These are phyloP conservation scores for Lasioglossum zephyrum DNA, from an alignment of 2,888 invertebrate genomes.

Conservation along the genomic window DNA sequence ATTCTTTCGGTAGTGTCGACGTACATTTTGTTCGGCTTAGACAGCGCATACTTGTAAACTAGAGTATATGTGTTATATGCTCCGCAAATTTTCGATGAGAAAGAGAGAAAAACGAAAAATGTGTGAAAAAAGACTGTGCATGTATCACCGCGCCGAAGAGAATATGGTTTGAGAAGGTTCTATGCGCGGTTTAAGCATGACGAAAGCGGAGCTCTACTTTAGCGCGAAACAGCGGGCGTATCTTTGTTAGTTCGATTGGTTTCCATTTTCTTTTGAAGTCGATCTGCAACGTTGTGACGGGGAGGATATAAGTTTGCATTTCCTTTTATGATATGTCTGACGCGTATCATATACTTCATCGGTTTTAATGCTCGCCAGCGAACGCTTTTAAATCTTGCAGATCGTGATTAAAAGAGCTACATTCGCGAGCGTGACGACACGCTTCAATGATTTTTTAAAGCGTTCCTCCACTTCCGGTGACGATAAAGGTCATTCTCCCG, in stretches of 20 bases:
- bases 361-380: constrained; percentile 58
- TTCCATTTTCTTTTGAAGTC: constrained; percentile 19
- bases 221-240: constrained; percentile 12
- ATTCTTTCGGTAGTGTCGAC: constrained; percentile 24
- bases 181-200: constrained; percentile 39
- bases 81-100: constrained; percentile 20
- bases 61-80: constrained; percentile 32
- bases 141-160: constrained; percentile 30
- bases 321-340: constrained; percentile 65
- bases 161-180: constrained; percentile 11
- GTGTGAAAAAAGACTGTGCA: background rate
- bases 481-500: background rate
- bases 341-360: constrained; percentile 61
- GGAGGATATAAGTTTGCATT: constrained; percentile 74
- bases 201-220: background rate
- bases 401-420: constrained; percentile 25
- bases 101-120: background rate
- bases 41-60: constrained; percentile 37
- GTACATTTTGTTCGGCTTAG: constrained; percentile 44
- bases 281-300: constrained; percentile 39
- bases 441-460: constrained; percentile 35
- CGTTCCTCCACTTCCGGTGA: background rate
- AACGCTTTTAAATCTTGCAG: constrained; percentile 5
- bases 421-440: constrained; percentile 42
- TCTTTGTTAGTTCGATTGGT: constrained; percentile 1